Evolutionary conservation across 2,113 vertebrate genomes (phyloP).

Genomic region (Lichenostomus cassidix): DNA sequence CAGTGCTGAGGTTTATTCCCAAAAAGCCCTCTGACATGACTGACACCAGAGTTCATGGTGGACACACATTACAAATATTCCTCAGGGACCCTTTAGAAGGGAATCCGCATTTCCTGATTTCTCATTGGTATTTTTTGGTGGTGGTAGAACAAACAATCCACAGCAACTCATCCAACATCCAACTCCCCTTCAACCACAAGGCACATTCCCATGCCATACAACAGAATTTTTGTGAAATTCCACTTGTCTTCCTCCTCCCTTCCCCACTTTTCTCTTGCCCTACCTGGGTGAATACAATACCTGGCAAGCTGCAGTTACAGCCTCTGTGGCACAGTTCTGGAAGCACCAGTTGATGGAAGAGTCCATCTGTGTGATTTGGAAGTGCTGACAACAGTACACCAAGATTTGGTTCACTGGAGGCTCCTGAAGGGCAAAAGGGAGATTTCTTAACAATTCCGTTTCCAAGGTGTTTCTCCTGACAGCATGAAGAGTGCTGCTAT

Average conservation of each 20-base stretch:
- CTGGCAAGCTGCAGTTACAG: constrained; percentile 83
- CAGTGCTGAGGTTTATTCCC: neutral
- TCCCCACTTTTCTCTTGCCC: neutral
- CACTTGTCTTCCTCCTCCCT: neutral
- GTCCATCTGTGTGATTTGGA: neutral
- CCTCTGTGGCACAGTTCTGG: constrained; percentile 83
- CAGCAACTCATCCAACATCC: neutral
- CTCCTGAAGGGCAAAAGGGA: constrained; percentile 71
- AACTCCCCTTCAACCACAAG: neutral
- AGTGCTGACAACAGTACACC: constrained; percentile 72
- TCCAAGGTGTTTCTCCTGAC: neutral
- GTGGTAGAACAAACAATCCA: neutral
- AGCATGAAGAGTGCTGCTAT: neutral
- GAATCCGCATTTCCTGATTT: neutral
- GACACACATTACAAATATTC: neutral
- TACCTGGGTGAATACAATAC: constrained; percentile 59
- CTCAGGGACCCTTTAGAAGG: neutral
- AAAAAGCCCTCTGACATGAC: fast-evolving
- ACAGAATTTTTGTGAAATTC: neutral
- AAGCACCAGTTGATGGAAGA: constrained; percentile 72
- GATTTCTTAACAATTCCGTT: neutral
- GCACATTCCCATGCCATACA: fast-evolving
- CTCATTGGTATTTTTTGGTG: neutral
- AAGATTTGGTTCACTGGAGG: constrained; percentile 68
- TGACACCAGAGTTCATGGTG: neutral